phyloP scores from a whole-genome alignment of 1,140 invertebrate genomes.

The Parasteatoda tepidariorum region DNA sequence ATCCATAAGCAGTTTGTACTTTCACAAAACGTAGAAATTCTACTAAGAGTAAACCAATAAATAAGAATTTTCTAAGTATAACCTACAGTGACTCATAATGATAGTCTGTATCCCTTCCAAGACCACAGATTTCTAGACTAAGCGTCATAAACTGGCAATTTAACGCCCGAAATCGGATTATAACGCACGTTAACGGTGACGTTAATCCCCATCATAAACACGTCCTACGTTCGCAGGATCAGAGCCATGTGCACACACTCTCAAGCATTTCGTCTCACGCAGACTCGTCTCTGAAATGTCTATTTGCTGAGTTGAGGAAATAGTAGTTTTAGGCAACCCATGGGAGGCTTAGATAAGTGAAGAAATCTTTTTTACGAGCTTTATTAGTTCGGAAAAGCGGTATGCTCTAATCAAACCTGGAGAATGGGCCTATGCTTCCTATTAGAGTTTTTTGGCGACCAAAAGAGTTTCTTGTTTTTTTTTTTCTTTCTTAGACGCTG shows the following conservation, averaged over 20 bases:
- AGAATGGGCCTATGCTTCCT: neutral
- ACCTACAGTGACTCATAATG: neutral
- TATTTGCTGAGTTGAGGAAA: conserved; percentile 27
- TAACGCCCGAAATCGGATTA: conserved; percentile 44
- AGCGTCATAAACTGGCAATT: conserved; percentile 43
- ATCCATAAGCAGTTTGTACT: too few relatives aligned
- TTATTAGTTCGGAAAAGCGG: conserved; percentile 15
- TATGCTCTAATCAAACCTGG: conserved; percentile 10
- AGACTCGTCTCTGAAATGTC: neutral
- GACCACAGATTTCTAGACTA: conserved; percentile 24
- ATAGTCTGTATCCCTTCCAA: neutral
- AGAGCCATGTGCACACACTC: neutral
- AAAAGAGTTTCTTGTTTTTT: neutral
- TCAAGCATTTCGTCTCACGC: neutral
- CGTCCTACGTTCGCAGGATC: neutral
- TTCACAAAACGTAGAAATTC: too few relatives aligned
- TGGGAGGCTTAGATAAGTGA: conserved; percentile 37
- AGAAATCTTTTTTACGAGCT: conserved; percentile 29
- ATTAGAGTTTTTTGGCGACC: neutral
- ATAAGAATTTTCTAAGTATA: neutral
- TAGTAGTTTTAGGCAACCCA: neutral
- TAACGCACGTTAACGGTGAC: conserved; percentile 35
- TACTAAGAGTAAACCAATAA: neutral
- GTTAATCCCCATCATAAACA: conserved; percentile 42
- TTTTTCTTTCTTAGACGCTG: neutral